These are phyloP conservation scores for Quadroppia sp. DNA, from an alignment of 2,888 invertebrate genomes.

Conservation along the genomic window DNA sequence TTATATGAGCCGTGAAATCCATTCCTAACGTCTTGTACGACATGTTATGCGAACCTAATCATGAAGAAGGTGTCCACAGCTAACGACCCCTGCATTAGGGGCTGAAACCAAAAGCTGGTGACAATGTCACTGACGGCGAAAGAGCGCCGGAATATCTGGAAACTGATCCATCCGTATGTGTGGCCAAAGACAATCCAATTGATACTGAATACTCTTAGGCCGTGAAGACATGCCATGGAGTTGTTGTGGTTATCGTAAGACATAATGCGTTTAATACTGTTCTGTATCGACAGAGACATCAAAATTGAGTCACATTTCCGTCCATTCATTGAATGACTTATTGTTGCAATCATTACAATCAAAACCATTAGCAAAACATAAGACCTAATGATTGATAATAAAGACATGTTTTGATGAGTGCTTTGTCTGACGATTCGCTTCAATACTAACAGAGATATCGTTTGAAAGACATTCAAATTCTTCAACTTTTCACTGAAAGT, in stretches of 20 bases:
- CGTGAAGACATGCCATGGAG: slow-evolving; percentile 12
- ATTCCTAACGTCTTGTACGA: too few species aligned
- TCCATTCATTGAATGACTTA: background rate
- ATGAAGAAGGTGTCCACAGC: slow-evolving; percentile 38
- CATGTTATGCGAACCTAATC: background rate
- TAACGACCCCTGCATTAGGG: background rate
- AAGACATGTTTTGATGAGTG: background rate
- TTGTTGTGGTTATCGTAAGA: background rate
- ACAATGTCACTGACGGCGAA: background rate
- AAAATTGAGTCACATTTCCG: background rate
- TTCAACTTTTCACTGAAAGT: too few species aligned
- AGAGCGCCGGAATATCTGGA: background rate
- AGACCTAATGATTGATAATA: background rate
- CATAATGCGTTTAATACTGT: background rate
- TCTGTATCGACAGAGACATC: background rate
- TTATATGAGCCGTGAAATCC: background rate
- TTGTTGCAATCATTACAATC: background rate
- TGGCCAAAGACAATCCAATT: background rate
- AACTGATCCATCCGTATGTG: background rate
- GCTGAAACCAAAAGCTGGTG: background rate
- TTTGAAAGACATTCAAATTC: too few species aligned
- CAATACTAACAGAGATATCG: too few species aligned
- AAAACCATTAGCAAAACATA: background rate
- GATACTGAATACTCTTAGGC: background rate
- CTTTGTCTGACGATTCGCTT: too few species aligned